Conservation (phyloP, 2,888 invertebrate species). For the Folsomia manolachei region DNA sequence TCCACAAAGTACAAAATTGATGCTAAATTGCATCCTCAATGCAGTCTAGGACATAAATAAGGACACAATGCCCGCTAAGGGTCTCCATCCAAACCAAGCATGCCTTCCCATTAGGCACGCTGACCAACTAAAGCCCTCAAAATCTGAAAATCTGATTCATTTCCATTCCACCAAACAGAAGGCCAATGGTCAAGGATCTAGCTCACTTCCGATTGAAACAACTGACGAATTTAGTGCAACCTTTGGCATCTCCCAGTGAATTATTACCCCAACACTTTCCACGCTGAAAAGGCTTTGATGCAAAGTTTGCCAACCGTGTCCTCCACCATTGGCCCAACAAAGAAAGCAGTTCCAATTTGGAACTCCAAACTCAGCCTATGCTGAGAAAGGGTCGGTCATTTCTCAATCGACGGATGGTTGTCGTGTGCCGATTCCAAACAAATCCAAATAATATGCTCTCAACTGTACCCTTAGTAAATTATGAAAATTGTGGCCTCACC, state of each 20-base stretch:
- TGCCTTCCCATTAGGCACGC: conserved; percentile 15
- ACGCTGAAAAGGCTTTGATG: neutral
- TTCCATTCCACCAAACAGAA: too few relatives aligned
- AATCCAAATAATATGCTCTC: too few relatives aligned
- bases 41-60: conserved; percentile 3
- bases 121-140: conserved; percentile 12
- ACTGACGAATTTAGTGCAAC: neutral
- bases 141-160: neutral
- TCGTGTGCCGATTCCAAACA: neutral
- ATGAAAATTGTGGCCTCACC: conserved; percentile 37
- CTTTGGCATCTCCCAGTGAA: neutral
- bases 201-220: neutral
- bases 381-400: neutral
- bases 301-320: neutral
- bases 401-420: neutral
- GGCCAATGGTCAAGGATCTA: neutral
- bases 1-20: neutral
- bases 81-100: neutral
- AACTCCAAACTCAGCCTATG: too few relatives aligned
- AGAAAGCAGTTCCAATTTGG: too few relatives aligned
- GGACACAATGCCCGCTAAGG: neutral
- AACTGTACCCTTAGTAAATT: too few relatives aligned
- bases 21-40: conserved; percentile 1
- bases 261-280: neutral
- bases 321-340: neutral